Percentiles rank a stretch among this genome's conserved stretches.
phyloP scores from a whole-genome alignment of 1,140 invertebrate species.

The Colletes gigas region DNA sequence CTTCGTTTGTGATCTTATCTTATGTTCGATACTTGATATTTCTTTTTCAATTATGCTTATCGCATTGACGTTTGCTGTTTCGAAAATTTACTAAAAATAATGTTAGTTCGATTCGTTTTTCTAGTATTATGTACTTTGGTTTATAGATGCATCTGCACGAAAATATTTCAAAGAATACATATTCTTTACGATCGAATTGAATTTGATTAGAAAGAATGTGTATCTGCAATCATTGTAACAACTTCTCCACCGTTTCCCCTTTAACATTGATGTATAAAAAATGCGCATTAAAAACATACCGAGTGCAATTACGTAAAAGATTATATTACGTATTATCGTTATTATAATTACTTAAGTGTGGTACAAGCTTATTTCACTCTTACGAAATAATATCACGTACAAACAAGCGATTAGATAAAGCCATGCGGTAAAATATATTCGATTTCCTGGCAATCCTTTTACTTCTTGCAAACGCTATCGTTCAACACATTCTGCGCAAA shows the following conservation, averaged over 20 bases:
- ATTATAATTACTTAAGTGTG: neutral
- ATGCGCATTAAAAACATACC: neutral
- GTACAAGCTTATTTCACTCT: neutral
- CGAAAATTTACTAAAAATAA: too few species aligned
- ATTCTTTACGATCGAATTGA: too few species aligned
- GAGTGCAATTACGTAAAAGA: neutral
- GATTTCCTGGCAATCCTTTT: neutral
- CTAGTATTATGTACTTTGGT: too few species aligned
- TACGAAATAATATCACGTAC: neutral
- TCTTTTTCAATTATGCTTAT: too few species aligned
- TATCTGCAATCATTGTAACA: too few species aligned
- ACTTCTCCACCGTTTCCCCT: too few species aligned
- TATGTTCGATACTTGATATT: too few species aligned
- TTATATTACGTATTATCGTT: neutral
- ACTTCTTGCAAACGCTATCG: neutral
- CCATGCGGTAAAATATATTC: neutral
- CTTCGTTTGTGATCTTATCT: neutral
- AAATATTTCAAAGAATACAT: neutral
- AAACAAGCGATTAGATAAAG: slow-evolving; percentile 35
- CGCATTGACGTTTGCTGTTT: too few species aligned
- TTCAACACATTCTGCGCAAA: neutral
- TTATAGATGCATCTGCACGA: neutral
- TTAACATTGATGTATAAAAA: neutral
- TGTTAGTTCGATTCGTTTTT: too few species aligned
- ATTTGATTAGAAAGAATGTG: too few species aligned